Evolutionary conservation across 2,888 invertebrate genomes (phyloP).

Genomic region (Ophraella communa): DNA sequence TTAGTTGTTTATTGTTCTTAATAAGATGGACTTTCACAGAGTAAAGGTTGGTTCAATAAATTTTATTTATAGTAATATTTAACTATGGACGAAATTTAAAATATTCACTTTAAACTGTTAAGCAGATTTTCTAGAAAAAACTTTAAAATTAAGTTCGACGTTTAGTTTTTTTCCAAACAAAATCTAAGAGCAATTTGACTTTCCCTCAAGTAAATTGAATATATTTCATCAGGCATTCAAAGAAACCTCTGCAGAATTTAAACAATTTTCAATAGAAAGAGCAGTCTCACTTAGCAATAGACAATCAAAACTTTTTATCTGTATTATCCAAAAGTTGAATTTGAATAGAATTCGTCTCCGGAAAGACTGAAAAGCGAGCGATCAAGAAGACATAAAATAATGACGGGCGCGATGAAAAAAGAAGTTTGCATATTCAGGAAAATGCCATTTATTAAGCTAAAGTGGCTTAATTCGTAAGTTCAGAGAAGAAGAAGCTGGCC

Average conservation of each 20-base stretch:
- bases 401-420: conserved; percentile 42
- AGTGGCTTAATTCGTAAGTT: conserved; percentile 47
- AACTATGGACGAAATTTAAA: too few relatives aligned
- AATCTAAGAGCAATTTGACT: background rate
- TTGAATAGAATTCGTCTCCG: conserved; percentile 12
- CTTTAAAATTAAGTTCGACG: too few relatives aligned
- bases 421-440: conserved; percentile 47
- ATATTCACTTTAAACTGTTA: too few relatives aligned
- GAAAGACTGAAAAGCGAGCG: conserved; percentile 22
- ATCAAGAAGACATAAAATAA: conserved; percentile 41
- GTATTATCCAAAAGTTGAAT: conserved; percentile 33
- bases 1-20: too few relatives aligned
- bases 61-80: too few relatives aligned
- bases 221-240: conserved; percentile 7
- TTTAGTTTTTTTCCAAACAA: background rate
- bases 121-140: too few relatives aligned
- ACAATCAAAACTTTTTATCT: conserved; percentile 41
- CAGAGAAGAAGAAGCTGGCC: conserved; percentile 34
- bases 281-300: conserved; percentile 27
- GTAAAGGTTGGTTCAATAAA: too few relatives aligned
- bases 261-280: conserved; percentile 28
- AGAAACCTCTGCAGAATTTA: conserved; percentile 18
- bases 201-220: background rate
- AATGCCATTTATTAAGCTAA: conserved; percentile 47
- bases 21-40: too few relatives aligned